Conservation (phyloP, 2,888 invertebrate species). For the Crepidodera aurea region DNA sequence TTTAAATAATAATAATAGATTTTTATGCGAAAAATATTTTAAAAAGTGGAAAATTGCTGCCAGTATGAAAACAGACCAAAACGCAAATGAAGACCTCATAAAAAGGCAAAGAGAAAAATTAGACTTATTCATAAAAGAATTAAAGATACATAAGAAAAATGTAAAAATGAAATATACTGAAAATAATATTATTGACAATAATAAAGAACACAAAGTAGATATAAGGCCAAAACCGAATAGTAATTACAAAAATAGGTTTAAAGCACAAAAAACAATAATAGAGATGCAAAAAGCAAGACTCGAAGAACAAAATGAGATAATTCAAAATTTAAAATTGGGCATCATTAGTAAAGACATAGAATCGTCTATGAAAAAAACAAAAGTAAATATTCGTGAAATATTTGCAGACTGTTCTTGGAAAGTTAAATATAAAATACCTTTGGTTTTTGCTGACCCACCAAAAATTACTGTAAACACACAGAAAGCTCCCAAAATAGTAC, state of each 20-base stretch:
- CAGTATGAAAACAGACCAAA: constrained; percentile 38
- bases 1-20: background rate
- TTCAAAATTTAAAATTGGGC: constrained; percentile 75
- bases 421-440: constrained; percentile 63
- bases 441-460: constrained; percentile 61
- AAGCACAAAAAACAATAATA: constrained; percentile 77
- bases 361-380: constrained; percentile 66
- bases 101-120: constrained; percentile 47
- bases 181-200: constrained; percentile 1
- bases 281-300: constrained; percentile 75
- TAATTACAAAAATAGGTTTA: constrained; percentile 62
- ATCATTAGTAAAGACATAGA: constrained; percentile 72
- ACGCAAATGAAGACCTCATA: constrained; percentile 26
- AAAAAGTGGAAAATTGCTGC: constrained; percentile 42
- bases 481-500: constrained; percentile 73
- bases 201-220: background rate
- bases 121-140: constrained; percentile 48
- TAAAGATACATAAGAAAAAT: constrained; percentile 44
- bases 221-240: constrained; percentile 5
- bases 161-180: constrained; percentile 20
- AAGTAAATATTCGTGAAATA: constrained; percentile 66
- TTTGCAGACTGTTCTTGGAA: constrained; percentile 56
- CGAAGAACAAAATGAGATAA: constrained; percentile 75
- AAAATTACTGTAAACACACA: constrained; percentile 61
- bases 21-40: constrained; percentile 43